These are phyloP conservation scores for Hylomyscus alleni DNA, from an alignment of 2,797 vertebrate genomes.

Conservation along the genomic window DNA sequence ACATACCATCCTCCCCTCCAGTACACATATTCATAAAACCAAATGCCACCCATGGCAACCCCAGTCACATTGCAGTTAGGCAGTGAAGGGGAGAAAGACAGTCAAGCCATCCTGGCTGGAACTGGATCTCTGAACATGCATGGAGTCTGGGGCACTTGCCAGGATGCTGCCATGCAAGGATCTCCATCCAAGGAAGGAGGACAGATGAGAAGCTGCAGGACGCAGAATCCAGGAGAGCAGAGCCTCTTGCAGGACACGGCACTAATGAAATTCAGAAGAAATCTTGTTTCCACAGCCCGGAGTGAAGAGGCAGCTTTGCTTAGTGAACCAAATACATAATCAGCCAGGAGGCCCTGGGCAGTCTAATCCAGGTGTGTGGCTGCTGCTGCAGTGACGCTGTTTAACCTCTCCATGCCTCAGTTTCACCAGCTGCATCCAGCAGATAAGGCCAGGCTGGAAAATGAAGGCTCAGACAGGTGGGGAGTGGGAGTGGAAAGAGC, in stretches of 20 bases:
- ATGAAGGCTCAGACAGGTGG: neutral
- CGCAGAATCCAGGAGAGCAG: neutral
- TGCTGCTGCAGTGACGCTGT: rapidly evolving
- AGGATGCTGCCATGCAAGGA: neutral
- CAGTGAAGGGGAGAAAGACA: neutral
- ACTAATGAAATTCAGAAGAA: constrained; percentile 63
- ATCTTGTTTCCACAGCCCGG: neutral
- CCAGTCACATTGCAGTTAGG: neutral
- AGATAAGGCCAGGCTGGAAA: constrained; percentile 72
- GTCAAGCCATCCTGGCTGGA: rapidly evolving
- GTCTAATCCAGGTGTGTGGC: constrained; percentile 48
- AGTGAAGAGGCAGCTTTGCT: constrained; percentile 73
- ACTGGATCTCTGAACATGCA: rapidly evolving
- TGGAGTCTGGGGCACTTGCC: neutral
- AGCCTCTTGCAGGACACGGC: neutral
- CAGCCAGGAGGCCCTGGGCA: constrained; percentile 1
- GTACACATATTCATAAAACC: neutral
- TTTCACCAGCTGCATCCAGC: constrained; percentile 70
- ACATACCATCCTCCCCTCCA: too few relatives aligned
- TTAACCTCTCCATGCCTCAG: constrained; percentile 66
- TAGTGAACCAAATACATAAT: constrained; percentile 76
- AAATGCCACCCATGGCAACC: neutral
- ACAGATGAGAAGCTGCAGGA: neutral
- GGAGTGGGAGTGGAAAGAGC: neutral
- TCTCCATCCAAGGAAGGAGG: neutral